phyloP scores from a whole-genome alignment of 2,888 invertebrate species.

The Megastigmus dorsalis region DNA sequence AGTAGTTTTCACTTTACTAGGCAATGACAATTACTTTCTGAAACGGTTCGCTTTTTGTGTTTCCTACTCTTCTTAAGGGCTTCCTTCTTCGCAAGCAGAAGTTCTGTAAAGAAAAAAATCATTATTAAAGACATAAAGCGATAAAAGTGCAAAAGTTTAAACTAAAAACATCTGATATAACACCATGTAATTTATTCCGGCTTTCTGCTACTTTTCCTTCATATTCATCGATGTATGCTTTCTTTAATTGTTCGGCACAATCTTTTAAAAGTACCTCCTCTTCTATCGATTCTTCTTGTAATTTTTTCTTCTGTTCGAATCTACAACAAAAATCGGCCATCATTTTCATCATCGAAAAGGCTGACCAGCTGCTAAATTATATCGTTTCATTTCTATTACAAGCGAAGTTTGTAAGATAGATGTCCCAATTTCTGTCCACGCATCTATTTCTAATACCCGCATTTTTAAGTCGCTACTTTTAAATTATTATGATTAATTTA shows the following conservation, averaged over 20 bases:
- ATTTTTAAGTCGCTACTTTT: too few relatives aligned
- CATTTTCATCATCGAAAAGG: too few relatives aligned
- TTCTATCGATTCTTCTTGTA: conserved; percentile 27
- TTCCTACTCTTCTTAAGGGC: not conserved
- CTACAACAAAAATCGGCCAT: not conserved
- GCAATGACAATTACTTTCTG: not conserved
- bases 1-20: too few relatives aligned
- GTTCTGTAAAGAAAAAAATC: not conserved
- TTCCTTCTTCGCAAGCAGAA: not conserved
- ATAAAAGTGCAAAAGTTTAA: not conserved
- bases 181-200: conserved; percentile 27
- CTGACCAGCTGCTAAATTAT: not conserved
- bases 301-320: conserved; percentile 31
- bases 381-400: not conserved
- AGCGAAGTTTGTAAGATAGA: too few relatives aligned
- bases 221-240: conserved; percentile 9
- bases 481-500: too few relatives aligned
- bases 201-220: not conserved
- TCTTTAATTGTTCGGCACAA: conserved; percentile 31
- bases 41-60: not conserved
- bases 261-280: conserved; percentile 1
- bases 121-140: not conserved
- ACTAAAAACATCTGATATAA: not conserved
- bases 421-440: too few relatives aligned
- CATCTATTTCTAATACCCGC: too few relatives aligned